phyloP scores from a whole-genome alignment of 2,113 vertebrate genomes.

The Lasiurus borealis region DNA sequence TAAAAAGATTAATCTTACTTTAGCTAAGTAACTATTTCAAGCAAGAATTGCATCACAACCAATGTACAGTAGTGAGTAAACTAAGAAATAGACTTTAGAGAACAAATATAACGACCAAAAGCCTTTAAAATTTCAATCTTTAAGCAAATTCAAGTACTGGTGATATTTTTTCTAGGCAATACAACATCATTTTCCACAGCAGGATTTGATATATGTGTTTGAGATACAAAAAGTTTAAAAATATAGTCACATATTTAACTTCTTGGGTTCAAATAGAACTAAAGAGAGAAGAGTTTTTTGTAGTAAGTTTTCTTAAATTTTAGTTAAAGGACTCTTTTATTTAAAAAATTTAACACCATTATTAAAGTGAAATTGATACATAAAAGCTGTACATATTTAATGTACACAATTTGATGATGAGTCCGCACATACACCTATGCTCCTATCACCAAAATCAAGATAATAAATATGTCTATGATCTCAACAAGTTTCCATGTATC shows the following conservation, averaged over 20 bases:
- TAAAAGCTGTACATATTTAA: not conserved
- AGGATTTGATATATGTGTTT: not conserved
- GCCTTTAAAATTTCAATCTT: not conserved
- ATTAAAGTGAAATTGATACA: not conserved
- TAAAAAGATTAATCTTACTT: slow-evolving; percentile 4
- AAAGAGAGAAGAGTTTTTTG: slow-evolving; percentile 5
- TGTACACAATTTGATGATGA: not conserved
- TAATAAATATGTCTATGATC: not conserved
- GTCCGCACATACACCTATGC: not conserved
- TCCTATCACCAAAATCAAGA: not conserved
- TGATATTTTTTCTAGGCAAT: not conserved
- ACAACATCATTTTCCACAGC: not conserved
- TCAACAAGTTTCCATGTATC: not conserved
- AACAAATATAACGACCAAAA: slow-evolving; percentile 1
- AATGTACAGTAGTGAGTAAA: not conserved
- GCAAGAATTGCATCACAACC: not conserved
- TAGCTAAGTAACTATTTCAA: not conserved
- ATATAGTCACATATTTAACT: not conserved
- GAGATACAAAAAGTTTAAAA: not conserved
- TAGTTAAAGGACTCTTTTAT: not conserved
- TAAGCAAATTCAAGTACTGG: not conserved
- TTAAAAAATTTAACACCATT: not conserved
- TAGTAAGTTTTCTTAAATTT: not conserved
- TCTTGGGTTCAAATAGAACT: not conserved
- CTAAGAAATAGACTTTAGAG: not conserved